These are phyloP conservation scores for Macaca mulatta DNA, from an alignment of 2,113 vertebrate genomes.

Conservation along the genomic window DNA sequence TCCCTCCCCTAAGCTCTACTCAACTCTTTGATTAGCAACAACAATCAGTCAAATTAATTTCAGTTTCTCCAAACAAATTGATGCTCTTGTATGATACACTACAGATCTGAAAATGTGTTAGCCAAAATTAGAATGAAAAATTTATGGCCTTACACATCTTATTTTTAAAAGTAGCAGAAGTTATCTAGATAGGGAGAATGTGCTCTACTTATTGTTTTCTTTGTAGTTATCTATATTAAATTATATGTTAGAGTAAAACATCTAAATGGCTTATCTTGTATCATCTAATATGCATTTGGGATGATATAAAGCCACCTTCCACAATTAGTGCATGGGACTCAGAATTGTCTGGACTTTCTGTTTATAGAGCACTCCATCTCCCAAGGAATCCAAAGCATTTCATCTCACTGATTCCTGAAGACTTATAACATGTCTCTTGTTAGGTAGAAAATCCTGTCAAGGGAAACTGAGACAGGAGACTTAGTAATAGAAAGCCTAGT, in stretches of 20 bases:
- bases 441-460: not conserved
- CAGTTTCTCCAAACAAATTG: not conserved
- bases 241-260: constrained; percentile 29
- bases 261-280: not conserved
- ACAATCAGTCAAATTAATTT: not conserved
- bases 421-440: not conserved
- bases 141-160: not conserved
- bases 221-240: not conserved
- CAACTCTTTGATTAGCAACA: not conserved
- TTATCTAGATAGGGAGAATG: not conserved
- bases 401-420: not conserved
- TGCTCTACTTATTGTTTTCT: not conserved
- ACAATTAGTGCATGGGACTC: not conserved
- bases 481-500: too few relatives aligned
- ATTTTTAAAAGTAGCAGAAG: constrained; percentile 12
- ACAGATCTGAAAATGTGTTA: not conserved
- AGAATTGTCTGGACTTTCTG: not conserved
- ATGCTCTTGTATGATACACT: not conserved
- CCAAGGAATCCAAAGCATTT: not conserved
- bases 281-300: not conserved
- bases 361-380: not conserved
- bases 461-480: not conserved
- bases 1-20: too few relatives aligned
- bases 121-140: not conserved
- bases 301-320: not conserved